A percentile compares a stretch with the other conserved stretches of the same genome.
Conservation (phyloP, 1,140 invertebrate genomes). For the Drosophila orena region DNA sequence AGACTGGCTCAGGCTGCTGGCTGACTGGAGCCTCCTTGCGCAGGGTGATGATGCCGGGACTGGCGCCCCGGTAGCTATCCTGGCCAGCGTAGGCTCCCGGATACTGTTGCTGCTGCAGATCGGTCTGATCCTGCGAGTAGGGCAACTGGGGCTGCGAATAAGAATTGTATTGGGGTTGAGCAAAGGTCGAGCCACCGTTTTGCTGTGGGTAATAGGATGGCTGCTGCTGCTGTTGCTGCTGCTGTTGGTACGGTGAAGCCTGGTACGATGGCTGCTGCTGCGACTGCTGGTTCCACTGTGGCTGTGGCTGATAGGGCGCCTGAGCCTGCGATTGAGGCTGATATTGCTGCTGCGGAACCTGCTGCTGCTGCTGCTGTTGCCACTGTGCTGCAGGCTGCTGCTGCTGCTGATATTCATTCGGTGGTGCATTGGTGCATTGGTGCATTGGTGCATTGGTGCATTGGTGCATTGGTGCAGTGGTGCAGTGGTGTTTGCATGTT, state of each 20-base stretch:
- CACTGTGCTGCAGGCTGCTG: slow-evolving; percentile 55
- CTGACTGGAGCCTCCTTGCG: slow-evolving; percentile 89
- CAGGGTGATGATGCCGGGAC: slow-evolving; percentile 88
- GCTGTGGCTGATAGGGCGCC: slow-evolving; percentile 46
- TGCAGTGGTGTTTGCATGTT: slow-evolving; percentile 35
- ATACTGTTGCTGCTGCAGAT: slow-evolving; percentile 62
- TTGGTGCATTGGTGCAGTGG: slow-evolving; percentile 60
- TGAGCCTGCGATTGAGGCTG: slow-evolving; percentile 47
- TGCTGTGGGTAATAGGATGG: slow-evolving; percentile 65
- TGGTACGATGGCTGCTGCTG: slow-evolving; percentile 53
- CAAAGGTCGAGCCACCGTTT: slow-evolving; percentile 71
- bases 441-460: slow-evolving; percentile 46
- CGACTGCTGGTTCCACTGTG: slow-evolving; percentile 68
- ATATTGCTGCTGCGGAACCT: slow-evolving; percentile 65
- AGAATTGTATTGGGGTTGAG: slow-evolving; percentile 83
- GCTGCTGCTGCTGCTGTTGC: slow-evolving; percentile 51
- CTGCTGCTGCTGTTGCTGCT: slow-evolving; percentile 52
- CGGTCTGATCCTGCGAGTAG: slow-evolving; percentile 74
- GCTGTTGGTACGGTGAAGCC: slow-evolving; percentile 61
- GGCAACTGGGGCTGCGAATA: slow-evolving; percentile 78
- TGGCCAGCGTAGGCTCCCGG: slow-evolving; percentile 41
- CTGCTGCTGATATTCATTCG: slow-evolving; percentile 66
- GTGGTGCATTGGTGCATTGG: slow-evolving; percentile 75
- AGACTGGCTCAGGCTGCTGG: slow-evolving; percentile 89
- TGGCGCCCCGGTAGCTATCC: slow-evolving; percentile 70